Evolutionary conservation across 2,797 vertebrate species (phyloP), one percentile per base, ranked within the genome.

Genomic region (Amniataba percoides): DNA sequence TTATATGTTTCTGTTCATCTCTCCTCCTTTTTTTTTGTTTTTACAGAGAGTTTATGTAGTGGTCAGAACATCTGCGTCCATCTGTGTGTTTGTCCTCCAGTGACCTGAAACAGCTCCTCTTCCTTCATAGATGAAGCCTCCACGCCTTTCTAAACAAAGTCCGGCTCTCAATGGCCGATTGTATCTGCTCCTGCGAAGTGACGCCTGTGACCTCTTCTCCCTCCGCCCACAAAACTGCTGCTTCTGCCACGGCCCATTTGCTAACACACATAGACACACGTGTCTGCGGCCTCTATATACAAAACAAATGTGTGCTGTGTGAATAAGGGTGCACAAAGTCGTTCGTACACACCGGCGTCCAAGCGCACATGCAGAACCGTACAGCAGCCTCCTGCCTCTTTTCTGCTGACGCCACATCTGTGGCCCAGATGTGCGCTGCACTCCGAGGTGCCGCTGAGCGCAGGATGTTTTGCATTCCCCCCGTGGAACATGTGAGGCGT

Each of bases 401-500:
- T 57, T 82, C 62, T 74, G 77, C 83, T 74, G 78, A 80, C 14
- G 13, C 19, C 7, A 84, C 91, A 93, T 90, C 88, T 92, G 92
- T 31, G 2, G 65, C 58, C 85, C 93, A 93, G 91, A 93, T 94
- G 92, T 90, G 84, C 56, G 27, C 56, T 12, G 78, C 9, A 27
- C 67, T 84, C 59, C 13, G 88, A 87, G 76, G 81, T 86, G 89
- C 83, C 74, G 83, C 87, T 64, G 86, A 77, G 71, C 25, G 23
- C 88, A 89, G 92, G 89, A 93, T 94, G 91, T 92, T 92, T 92
- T 93, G 91, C 86, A 89, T 92, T 89, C 88, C 79, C 91, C 51
- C 69, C 31, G 83, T 83, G 87, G 92, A 87, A 85, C 87, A 89
- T 87, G 84, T 89, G 90, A 91, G 88, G 83, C 86, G 89, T 89